A percentile compares a stretch with the other conserved stretches of the same genome.
These are phyloP conservation scores for Dysidea cf. avara DNA, from an alignment of 37 sponge, comb jelly and placozoan genomes.

Conservation along the genomic window DNA sequence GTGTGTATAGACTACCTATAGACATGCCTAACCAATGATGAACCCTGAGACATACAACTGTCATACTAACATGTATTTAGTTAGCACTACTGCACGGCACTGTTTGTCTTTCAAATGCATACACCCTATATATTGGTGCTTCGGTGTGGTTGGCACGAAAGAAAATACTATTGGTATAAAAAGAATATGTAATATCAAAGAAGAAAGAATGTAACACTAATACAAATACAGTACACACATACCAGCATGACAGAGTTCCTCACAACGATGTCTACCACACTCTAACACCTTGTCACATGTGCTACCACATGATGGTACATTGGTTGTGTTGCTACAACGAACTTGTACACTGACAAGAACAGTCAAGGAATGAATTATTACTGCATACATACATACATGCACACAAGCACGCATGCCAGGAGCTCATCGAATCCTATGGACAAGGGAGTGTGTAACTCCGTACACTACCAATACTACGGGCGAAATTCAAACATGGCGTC, in stretches of 20 bases:
- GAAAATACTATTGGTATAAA: background rate
- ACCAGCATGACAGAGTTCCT: conserved; percentile 63
- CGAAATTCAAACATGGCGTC: no score
- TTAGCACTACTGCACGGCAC: background rate
- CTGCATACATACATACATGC: no score
- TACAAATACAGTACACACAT: background rate
- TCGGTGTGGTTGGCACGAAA: background rate
- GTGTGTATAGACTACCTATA: no score
- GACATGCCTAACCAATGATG: no score
- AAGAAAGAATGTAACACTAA: no score
- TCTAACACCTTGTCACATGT: conserved; percentile 51
- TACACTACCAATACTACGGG: no score
- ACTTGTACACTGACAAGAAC: conserved; percentile 27
- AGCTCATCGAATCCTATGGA: no score
- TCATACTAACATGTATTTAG: background rate
- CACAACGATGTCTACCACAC: conserved; percentile 67
- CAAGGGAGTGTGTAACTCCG: no score
- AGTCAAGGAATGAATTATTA: no score
- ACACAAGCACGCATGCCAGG: no score
- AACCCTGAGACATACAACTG: background rate
- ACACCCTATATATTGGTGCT: no score
- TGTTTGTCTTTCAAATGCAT: no score
- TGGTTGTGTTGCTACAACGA: conserved; percentile 34
- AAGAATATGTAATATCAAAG: background rate
- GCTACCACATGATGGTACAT: conserved; percentile 48